Evolutionary conservation across 2,888 invertebrate genomes (phyloP).

Genomic region (Lepidochrysops patricia): DNA sequence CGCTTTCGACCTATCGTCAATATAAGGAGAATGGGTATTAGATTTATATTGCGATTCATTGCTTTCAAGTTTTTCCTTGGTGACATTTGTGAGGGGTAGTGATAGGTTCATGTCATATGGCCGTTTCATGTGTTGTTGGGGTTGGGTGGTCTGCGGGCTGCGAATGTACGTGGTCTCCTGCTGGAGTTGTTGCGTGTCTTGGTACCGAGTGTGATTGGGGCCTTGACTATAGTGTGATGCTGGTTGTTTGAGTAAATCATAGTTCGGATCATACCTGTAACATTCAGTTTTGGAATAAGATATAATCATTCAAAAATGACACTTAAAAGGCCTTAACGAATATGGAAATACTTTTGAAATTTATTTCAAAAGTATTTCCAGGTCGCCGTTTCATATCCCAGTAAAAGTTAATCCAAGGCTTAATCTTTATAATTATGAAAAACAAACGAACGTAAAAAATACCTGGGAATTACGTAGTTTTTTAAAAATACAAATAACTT

Average conservation of each 20-base stretch:
- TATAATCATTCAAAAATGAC: too few relatives aligned
- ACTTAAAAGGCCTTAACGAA: too few relatives aligned
- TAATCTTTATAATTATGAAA: too few relatives aligned
- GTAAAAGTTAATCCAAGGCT: too few relatives aligned
- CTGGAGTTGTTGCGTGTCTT: constrained; percentile 49
- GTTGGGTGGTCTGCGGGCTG: constrained; percentile 61
- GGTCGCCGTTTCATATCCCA: too few relatives aligned
- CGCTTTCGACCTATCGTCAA: constrained; percentile 57
- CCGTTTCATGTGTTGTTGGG: constrained; percentile 53
- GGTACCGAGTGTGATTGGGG: constrained; percentile 57
- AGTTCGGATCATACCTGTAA: constrained; percentile 73
- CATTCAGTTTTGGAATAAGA: constrained; percentile 18
- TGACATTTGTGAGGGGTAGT: constrained; percentile 58
- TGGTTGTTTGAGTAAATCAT: constrained; percentile 69
- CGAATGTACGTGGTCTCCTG: constrained; percentile 69
- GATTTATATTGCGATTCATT: constrained; percentile 54
- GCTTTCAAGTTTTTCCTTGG: constrained; percentile 54
- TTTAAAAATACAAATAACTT: constrained; percentile 29
- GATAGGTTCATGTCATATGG: constrained; percentile 63
- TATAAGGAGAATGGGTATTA: constrained; percentile 67
- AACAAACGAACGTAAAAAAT: too few relatives aligned
- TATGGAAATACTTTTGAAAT: too few relatives aligned
- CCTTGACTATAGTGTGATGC: constrained; percentile 67
- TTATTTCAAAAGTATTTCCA: too few relatives aligned
- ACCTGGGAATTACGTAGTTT: too few relatives aligned